A percentile compares a stretch with the other conserved stretches of the same genome.
Evolutionary conservation across 2,113 vertebrate genomes (phyloP).

Genomic region (Excalfactoria chinensis): DNA sequence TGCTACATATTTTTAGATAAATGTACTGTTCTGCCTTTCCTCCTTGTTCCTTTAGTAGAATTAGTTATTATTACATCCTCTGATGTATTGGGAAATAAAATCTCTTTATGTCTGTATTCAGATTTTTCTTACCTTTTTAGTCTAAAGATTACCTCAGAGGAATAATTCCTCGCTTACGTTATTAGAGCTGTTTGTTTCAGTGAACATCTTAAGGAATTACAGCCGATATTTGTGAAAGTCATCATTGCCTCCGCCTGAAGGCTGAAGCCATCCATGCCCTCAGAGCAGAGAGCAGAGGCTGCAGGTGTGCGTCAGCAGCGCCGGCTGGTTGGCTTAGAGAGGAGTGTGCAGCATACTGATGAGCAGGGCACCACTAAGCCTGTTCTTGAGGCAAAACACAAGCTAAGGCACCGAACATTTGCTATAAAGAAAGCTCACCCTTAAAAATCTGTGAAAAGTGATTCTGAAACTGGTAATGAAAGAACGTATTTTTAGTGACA

Average conservation of each 20-base stretch:
- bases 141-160: not conserved
- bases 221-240: not conserved
- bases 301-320: not conserved
- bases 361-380: not conserved
- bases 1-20: not conserved
- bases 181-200: not conserved
- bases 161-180: not conserved
- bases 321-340: not conserved
- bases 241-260: not conserved
- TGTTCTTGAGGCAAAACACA: not conserved
- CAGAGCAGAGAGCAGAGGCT: not conserved
- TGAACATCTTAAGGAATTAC: not conserved
- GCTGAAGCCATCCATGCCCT: not conserved
- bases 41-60: not conserved
- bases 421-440: not conserved
- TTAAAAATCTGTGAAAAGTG: not conserved
- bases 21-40: not conserved
- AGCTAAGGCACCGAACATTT: not conserved
- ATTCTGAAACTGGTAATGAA: not conserved
- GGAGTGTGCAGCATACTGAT: not conserved
- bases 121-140: not conserved
- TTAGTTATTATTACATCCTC: not conserved
- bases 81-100: slow-evolving; percentile 7
- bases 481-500: not conserved
- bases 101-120: not conserved